phyloP scores from a whole-genome alignment of 2,797 vertebrate species.

The Dromococcyx pavoninus region DNA sequence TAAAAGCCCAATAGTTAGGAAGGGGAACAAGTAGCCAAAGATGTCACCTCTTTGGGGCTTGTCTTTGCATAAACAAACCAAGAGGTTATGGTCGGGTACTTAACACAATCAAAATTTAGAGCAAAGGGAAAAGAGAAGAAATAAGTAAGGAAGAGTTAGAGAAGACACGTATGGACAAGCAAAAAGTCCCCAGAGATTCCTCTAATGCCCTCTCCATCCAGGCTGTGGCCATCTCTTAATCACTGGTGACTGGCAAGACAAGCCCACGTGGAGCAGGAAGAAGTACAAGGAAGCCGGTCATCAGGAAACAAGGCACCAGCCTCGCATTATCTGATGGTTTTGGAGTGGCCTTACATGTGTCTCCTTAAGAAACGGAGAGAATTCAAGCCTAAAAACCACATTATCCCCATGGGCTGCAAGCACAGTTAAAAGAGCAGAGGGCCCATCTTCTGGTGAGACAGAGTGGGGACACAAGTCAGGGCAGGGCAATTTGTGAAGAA shows the following conservation, averaged over 20 bases:
- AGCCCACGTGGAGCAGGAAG: not conserved
- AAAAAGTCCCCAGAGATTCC: not conserved
- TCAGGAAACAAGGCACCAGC: not conserved
- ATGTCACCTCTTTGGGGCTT: not conserved
- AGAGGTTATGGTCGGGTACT: not conserved
- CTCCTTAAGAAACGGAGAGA: not conserved
- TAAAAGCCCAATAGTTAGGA: not conserved
- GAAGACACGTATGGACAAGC: not conserved
- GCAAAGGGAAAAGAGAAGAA: not conserved
- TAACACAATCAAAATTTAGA: not conserved
- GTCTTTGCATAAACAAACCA: not conserved
- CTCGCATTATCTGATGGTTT: not conserved
- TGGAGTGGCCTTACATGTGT: not conserved
- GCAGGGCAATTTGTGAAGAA: rapidly evolving
- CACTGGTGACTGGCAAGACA: not conserved
- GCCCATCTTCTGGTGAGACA: not conserved
- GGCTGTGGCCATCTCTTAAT: not conserved
- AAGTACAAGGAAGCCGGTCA: not conserved
- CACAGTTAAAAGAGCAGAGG: not conserved
- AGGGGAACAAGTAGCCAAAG: not conserved
- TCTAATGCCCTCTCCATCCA: not conserved
- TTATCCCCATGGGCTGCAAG: not conserved
- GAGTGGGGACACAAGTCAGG: not conserved
- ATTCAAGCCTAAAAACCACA: not conserved
- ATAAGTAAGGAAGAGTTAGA: not conserved